Evolutionary conservation across 2,888 invertebrate genomes (phyloP), one percentile per base, ranked within the genome.

Genomic region (Thyatira batis): DNA sequence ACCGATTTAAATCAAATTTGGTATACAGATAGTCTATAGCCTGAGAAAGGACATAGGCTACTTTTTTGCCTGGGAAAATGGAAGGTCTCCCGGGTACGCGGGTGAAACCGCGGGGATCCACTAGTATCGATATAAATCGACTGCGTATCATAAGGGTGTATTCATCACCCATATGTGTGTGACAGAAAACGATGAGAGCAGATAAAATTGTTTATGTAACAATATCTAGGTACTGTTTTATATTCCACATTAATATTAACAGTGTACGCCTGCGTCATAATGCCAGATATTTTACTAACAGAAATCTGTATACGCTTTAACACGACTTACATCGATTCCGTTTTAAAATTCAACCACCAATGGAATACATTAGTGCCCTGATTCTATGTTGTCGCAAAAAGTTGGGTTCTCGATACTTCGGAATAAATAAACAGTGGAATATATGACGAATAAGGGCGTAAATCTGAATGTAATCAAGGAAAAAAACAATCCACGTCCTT

Each of bases 211-310:
- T 76, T 71, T 69, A 69, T 71, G 65, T 72, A 74, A 71, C 67
- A 60, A 62, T 56, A 68, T 55, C 50, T 52, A n/a, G n/a, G n/a
- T n/a, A 51, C 82, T 82, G 76, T 60, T 90, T 84, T 89, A 89
- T 87, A 91, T 91, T 89, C 91, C 51, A 72, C 82, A 91, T 91
- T 78, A 89, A 91, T 91, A 91, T 91, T 91, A 88, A 91, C 83
- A 66, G 69, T 65, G 76, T 59, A 73, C 60, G 56, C 49, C 71
- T 82, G 84, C 90, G 90, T 89, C 90, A 89, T 63, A 48, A 55
- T 58, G 60, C 63, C 60, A 64, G 65, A 69, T 70, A 85, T 87
- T 81, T 84, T 76, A 82, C 81, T 82, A 67, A 82, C 84, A 84
- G 77, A 84, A 76, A 59, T 65, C 58, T 57, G 62, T 66, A 62